Percentiles rank a stretch among this genome's conserved stretches.
phyloP scores from a whole-genome alignment of 2,797 vertebrate species.

The Coregonus suidteri region DNA sequence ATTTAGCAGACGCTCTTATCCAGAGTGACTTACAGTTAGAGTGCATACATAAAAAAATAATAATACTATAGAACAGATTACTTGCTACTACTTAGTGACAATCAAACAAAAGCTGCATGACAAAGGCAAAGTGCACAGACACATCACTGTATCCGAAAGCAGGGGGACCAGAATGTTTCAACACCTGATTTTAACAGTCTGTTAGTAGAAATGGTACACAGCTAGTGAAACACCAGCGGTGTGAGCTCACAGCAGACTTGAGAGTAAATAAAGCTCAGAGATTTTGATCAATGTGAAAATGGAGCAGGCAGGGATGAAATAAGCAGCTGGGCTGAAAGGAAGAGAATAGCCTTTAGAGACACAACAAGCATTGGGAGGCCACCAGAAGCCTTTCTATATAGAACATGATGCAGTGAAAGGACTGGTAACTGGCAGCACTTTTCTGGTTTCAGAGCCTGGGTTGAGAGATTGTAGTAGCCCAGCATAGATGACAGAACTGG shows the following conservation, averaged over 20 bases:
- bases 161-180: no score
- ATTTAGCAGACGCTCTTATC: no score
- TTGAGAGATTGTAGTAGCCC: background rate
- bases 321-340: conserved; percentile 1
- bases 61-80: background rate
- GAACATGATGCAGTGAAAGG: background rate
- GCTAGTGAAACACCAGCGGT: background rate
- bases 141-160: background rate
- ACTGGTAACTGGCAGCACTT: background rate
- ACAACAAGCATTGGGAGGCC: background rate
- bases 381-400: background rate
- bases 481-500: background rate
- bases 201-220: background rate
- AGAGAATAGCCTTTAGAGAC: background rate
- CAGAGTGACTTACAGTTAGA: no score
- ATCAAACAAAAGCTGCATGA: conserved; percentile 3
- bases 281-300: conserved; percentile 1
- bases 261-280: conserved; percentile 13
- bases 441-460: background rate
- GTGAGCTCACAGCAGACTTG: conserved; percentile 5
- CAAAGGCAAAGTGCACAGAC: background rate
- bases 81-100: background rate
- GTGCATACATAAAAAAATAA: no score
- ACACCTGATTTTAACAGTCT: background rate
- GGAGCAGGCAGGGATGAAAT: background rate